Percentiles rank a stretch among this genome's conserved stretches.
Conservation (phyloP, 2,888 invertebrate species). For the Ephialtes manifestator region DNA sequence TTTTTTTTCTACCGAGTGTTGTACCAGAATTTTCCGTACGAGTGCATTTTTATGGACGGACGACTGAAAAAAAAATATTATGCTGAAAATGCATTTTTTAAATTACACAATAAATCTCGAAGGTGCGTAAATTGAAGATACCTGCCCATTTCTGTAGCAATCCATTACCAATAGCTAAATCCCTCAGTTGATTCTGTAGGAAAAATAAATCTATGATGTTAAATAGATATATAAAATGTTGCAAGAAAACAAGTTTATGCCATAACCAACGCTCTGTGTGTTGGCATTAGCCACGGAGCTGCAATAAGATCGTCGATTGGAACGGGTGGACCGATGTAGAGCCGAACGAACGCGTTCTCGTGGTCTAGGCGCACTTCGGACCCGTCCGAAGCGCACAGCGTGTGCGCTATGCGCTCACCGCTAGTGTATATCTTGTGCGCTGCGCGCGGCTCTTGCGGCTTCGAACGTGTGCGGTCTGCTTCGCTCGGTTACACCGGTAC, state of each 20-base stretch:
- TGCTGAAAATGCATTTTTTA: too few species aligned
- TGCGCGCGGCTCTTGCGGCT: conserved; percentile 18
- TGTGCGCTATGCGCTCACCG: conserved; percentile 21
- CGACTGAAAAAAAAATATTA: too few species aligned
- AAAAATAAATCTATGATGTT: conserved; percentile 14
- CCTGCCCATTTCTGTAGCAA: too few species aligned
- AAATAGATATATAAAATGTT: conserved; percentile 33
- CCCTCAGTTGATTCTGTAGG: background rate
- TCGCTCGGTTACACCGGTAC: conserved; percentile 43
- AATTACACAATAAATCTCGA: background rate
- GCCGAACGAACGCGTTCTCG: conserved; percentile 3
- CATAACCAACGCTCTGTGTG: conserved; percentile 13
- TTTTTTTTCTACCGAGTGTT: too few species aligned
- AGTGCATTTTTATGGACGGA: too few species aligned
- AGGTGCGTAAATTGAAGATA: background rate
- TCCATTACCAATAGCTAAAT: background rate
- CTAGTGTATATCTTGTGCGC: background rate
- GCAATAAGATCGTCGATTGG: conserved; percentile 51
- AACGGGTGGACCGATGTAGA: conserved; percentile 27
- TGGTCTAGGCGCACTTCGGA: background rate
- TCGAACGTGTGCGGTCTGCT: conserved; percentile 46
- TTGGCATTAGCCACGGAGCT: conserved; percentile 41
- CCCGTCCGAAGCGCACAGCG: conserved; percentile 19
- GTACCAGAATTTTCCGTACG: too few species aligned
- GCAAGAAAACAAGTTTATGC: conserved; percentile 19